Evolutionary conservation across 2,888 invertebrate species (phyloP).

Genomic region (Caenorhabditis afra): DNA sequence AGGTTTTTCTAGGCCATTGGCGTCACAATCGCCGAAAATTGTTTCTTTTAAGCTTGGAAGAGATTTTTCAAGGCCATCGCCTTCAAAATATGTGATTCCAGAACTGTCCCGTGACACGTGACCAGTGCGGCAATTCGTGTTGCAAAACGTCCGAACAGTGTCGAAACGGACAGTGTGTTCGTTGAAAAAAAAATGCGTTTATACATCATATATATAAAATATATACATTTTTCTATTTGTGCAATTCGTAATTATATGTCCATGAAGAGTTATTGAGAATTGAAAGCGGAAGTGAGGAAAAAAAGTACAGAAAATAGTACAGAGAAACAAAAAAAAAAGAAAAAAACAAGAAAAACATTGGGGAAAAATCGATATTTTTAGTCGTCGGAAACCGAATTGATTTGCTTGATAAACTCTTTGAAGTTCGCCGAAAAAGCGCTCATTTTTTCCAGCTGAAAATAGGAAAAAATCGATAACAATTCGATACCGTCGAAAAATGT

Average conservation of each 20-base stretch:
- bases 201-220: no score
- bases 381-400: conserved; percentile 53
- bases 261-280: no score
- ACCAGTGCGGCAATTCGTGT: conserved; percentile 57
- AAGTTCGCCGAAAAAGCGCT: conserved; percentile 33
- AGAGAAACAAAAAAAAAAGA: background rate
- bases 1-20: no score
- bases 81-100: conserved; percentile 17
- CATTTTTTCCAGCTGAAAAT: conserved; percentile 34
- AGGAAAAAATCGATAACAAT: background rate
- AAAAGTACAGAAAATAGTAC: background rate
- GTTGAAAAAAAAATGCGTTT: conserved; percentile 25
- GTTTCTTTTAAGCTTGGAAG: no score
- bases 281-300: no score
- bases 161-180: conserved; percentile 50
- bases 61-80: no score
- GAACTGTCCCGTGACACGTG: conserved; percentile 61
- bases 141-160: conserved; percentile 57
- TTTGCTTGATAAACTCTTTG: conserved; percentile 32
- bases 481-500: background rate
- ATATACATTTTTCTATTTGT: background rate
- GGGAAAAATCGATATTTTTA: background rate
- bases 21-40: no score
- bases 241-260: no score
- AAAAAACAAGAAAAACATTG: conserved; percentile 3